Conservation (phyloP, 2,113 vertebrate species). For the Prionailurus bengalensis region DNA sequence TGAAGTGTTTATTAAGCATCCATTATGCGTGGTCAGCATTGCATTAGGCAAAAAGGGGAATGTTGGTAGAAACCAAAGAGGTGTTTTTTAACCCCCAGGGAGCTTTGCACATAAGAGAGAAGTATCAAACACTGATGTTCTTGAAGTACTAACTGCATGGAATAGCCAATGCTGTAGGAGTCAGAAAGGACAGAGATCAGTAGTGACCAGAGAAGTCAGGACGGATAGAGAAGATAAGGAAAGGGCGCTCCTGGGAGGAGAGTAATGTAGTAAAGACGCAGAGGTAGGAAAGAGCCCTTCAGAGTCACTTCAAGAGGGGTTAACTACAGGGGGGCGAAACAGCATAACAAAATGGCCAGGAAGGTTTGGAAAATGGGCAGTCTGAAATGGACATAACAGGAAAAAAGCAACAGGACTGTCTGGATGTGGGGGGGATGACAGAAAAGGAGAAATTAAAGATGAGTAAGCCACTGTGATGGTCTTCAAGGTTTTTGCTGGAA, state of each 20-base stretch:
- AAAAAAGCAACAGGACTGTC: not conserved
- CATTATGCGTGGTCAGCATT: slow-evolving; percentile 12
- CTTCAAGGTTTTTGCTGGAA: not conserved
- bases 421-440: not conserved
- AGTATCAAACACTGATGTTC: not conserved
- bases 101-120: slow-evolving; percentile 13
- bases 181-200: not conserved
- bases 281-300: not conserved
- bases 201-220: not conserved
- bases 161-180: not conserved
- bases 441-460: slow-evolving; percentile 1
- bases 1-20: not conserved
- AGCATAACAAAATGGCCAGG: not conserved
- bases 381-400: not conserved
- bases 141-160: not conserved
- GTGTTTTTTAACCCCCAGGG: not conserved
- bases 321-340: not conserved
- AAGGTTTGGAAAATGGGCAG: not conserved
- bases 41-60: not conserved
- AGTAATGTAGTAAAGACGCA: not conserved
- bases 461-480: not conserved
- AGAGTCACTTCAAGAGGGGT: not conserved
- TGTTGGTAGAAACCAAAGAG: not conserved
- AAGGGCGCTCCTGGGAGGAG: not conserved
- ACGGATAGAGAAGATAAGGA: not conserved